Evolutionary conservation across 2,797 vertebrate genomes (phyloP), one percentile per base, ranked within the genome.

Genomic region (Delichon dasypus): DNA sequence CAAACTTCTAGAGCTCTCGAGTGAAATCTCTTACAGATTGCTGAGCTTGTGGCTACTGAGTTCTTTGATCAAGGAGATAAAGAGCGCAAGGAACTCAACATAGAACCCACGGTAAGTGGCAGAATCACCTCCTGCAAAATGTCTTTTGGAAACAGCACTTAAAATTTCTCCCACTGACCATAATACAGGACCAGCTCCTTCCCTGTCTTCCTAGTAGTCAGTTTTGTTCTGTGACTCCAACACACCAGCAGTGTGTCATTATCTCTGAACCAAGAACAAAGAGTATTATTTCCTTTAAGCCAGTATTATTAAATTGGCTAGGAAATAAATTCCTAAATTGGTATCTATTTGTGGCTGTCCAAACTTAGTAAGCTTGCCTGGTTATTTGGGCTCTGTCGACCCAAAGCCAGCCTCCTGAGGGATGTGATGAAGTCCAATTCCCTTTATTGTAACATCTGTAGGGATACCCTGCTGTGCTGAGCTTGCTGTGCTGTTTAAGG

Each of bases 51-150:
- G 40, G 99, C 99, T 81, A 98, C 99, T 1, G 99, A 99, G 97
- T 99, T 99, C 97, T 99, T 99, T 64, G 99, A 99, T 85, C 99
- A 99, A 97, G 99, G 99, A 61, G 99, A 99, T 96, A 99, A 99
- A 92, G 99, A 99, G 95, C 98, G 99, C 86, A 97, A 88, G 81
- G 99, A 99, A 93, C 98, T 99, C 72, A 99, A 99, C 97, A 99
- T 99, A 65, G 99, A 99, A 86, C 99, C 99, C 45, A 98, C 98
- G 9, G 99, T 99, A 97, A 98, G 99, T 98, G 76, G 16, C 65
- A 80, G 51, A 36, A 74, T 61, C 67, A 30, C 21, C 13, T 76
- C 54, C 47, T 91, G 55, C 29, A 70, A 89, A 73, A 68, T 8
- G 16, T 11, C 38, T 82, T 81, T 51, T 54, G 50, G 30, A 55